Evolutionary conservation across 1,140 invertebrate genomes (phyloP).

Genomic region (Sarcophaga bullata): DNA sequence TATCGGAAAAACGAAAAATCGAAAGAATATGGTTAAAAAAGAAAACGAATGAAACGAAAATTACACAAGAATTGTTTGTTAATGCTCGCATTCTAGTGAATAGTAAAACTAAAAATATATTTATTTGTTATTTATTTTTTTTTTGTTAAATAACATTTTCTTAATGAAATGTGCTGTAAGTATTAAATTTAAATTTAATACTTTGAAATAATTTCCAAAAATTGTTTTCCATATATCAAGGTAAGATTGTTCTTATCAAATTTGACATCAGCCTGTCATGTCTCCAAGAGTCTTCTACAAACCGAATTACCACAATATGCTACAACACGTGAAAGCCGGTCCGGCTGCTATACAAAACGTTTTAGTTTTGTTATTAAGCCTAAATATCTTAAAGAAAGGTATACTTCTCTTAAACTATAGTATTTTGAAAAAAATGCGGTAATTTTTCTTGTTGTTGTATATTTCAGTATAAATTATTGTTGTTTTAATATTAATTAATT

Average conservation of each 20-base stretch:
- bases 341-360: neutral
- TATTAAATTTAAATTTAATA: neutral
- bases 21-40: too few species aligned
- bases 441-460: too few species aligned
- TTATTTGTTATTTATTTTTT: too few species aligned
- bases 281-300: neutral
- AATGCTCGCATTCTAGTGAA: neutral
- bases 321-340: neutral
- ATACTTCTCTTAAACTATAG: neutral
- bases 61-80: constrained; percentile 6
- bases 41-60: neutral
- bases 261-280: neutral
- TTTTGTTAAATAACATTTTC: neutral
- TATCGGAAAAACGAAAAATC: neutral
- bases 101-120: too few species aligned
- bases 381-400: neutral
- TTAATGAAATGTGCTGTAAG: constrained; percentile 14
- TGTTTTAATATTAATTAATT: too few species aligned
- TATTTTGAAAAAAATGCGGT: too few species aligned
- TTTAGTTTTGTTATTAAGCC: neutral
- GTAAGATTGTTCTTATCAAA: neutral
- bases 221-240: neutral
- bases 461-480: too few species aligned
- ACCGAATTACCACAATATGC: neutral
- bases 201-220: neutral